Percentiles rank a stretch among this genome's conserved stretches.
Conservation (phyloP, 2,797 vertebrate species). For the Aphelocoma californica region DNA sequence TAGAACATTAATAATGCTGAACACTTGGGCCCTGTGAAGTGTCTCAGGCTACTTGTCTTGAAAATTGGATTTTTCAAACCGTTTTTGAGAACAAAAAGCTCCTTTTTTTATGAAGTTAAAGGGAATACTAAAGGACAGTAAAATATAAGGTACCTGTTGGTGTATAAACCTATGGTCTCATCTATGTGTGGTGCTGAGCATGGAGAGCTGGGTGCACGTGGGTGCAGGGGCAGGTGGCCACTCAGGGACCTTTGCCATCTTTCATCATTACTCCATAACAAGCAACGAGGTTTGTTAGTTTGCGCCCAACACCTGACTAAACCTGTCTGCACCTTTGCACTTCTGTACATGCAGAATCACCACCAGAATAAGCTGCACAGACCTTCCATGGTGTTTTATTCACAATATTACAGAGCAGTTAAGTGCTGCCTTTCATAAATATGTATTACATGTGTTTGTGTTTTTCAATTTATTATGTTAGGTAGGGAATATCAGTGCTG, state of each 20-base stretch:
- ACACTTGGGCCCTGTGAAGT: slow-evolving; percentile 31
- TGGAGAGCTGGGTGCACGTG: rapidly evolving
- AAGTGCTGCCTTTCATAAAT: background rate
- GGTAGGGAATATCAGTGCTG: background rate
- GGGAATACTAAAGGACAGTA: background rate
- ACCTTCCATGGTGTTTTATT: background rate
- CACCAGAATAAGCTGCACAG: background rate
- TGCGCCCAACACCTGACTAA: rapidly evolving
- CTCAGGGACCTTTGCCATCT: background rate
- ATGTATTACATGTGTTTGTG: background rate
- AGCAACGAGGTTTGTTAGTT: background rate
- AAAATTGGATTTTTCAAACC: background rate
- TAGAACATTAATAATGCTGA: slow-evolving; percentile 48
- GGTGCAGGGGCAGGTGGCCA: background rate
- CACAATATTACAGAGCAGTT: background rate
- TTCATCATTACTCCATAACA: background rate
- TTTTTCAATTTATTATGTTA: background rate
- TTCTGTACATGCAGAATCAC: background rate
- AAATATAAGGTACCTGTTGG: background rate
- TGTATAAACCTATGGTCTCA: rapidly evolving
- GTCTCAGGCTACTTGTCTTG: slow-evolving; percentile 7
- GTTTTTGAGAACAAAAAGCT: background rate
- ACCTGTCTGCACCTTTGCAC: background rate
- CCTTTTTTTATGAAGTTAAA: background rate
- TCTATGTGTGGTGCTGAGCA: rapidly evolving